Evolutionary conservation across 2,888 invertebrate species (phyloP).

Genomic region (Phengaris arion): DNA sequence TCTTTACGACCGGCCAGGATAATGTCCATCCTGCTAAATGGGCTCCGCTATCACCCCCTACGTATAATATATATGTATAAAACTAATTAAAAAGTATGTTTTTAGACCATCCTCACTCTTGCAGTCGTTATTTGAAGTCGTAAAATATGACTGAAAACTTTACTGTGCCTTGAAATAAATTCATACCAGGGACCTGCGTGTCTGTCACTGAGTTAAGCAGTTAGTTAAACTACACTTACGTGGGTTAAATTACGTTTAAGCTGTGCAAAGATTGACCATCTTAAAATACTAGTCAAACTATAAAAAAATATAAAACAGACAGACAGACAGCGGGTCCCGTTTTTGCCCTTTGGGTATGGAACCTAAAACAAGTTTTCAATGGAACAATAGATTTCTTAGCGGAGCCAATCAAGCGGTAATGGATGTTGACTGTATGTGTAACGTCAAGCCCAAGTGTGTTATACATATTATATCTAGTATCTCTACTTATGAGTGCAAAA

Average conservation of each 20-base stretch:
- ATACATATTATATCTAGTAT: neutral
- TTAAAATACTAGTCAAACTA: neutral
- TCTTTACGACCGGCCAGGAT: slow-evolving; percentile 70
- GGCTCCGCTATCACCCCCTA: slow-evolving; percentile 50
- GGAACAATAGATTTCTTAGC: neutral
- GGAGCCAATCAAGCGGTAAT: neutral
- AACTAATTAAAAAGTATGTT: slow-evolving; percentile 29
- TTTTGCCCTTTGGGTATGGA: too few species aligned
- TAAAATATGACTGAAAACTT: slow-evolving; percentile 15
- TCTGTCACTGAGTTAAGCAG: neutral
- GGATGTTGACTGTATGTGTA: neutral
- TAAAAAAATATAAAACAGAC: too few species aligned
- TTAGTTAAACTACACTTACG: too few species aligned
- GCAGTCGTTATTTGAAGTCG: slow-evolving; percentile 18
- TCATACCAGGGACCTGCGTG: neutral
- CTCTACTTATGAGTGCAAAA: neutral
- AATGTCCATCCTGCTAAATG: slow-evolving; percentile 77
- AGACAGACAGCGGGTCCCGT: too few species aligned
- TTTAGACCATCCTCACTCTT: slow-evolving; percentile 6
- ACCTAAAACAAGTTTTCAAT: neutral
- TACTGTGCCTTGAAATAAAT: neutral
- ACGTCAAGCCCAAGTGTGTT: neutral
- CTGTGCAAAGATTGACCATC: neutral
- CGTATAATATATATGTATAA: slow-evolving; percentile 34
- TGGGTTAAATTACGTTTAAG: too few species aligned